phyloP scores from a whole-genome alignment of 2,797 vertebrate species.

The Heliangelus exortis region DNA sequence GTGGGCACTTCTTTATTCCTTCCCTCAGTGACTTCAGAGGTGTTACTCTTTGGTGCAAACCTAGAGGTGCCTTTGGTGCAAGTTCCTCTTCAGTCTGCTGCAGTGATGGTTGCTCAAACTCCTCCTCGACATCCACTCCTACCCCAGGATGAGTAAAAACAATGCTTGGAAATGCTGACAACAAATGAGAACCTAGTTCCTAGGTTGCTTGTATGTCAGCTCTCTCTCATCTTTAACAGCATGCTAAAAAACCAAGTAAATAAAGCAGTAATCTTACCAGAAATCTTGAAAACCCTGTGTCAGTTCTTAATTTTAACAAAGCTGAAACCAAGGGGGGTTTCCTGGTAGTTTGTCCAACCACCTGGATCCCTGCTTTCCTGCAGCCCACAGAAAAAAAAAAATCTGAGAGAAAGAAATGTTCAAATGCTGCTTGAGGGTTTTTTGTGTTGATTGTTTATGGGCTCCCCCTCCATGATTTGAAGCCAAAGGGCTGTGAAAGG shows the following conservation, averaged over 20 bases:
- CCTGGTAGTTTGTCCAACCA: neutral
- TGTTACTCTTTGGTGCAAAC: neutral
- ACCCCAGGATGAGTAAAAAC: neutral
- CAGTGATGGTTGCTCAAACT: neutral
- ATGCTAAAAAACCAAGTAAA: neutral
- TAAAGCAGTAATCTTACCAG: conserved; percentile 24
- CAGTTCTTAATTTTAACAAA: conserved; percentile 26
- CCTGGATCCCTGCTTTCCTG: neutral
- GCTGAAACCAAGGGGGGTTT: conserved; percentile 26
- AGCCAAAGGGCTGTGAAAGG: neutral
- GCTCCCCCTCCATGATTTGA: neutral
- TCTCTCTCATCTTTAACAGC: conserved; percentile 28
- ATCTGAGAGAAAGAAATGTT: neutral
- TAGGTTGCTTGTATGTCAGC: conserved; percentile 27
- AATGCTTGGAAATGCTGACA: neutral
- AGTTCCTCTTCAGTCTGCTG: neutral
- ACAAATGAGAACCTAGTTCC: conserved; percentile 12
- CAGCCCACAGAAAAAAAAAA: neutral
- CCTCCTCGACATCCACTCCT: neutral
- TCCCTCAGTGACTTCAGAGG: neutral
- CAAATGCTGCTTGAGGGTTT: neutral
- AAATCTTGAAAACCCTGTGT: conserved; percentile 33
- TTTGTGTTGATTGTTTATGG: fast-evolving
- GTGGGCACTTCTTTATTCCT: neutral
- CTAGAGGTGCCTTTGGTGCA: neutral